phyloP scores from a whole-genome alignment of 2,797 vertebrate genomes.

The Hoplostethus atlanticus region DNA sequence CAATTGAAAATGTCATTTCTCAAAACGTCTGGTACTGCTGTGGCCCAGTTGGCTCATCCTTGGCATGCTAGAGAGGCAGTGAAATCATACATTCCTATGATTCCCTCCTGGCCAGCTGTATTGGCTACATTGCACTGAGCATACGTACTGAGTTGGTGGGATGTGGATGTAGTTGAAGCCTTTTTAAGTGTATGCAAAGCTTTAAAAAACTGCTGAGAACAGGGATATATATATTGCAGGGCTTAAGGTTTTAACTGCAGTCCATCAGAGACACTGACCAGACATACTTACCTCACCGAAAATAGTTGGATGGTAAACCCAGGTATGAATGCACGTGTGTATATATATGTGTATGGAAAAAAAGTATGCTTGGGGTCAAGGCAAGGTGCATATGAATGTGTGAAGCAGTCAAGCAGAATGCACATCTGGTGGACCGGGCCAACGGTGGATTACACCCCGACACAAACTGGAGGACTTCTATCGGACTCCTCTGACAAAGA shows the following conservation, averaged over 20 bases:
- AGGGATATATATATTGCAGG: constrained; percentile 2
- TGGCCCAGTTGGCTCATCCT: constrained; percentile 59
- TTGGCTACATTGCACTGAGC: constrained; percentile 45
- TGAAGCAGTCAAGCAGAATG: neutral
- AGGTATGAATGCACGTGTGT: neutral
- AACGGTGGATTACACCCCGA: constrained; percentile 9
- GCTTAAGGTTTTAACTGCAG: constrained; percentile 23
- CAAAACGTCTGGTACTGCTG: constrained; percentile 39
- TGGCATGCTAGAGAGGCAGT: constrained; percentile 50
- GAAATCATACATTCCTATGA: constrained; percentile 75
- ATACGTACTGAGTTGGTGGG: constrained; percentile 66
- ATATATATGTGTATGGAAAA: neutral
- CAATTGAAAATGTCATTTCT: constrained; percentile 45
- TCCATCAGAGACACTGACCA: neutral
- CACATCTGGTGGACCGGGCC: neutral
- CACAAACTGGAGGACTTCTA: constrained; percentile 19
- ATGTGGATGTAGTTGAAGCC: constrained; percentile 19
- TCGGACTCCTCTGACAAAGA: neutral
- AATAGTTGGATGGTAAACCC: neutral
- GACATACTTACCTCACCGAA: constrained; percentile 13
- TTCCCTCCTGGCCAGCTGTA: constrained; percentile 53
- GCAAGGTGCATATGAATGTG: neutral
- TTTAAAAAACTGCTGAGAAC: constrained; percentile 36
- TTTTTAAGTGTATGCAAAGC: constrained; percentile 26
- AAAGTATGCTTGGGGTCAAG: too few species aligned